phyloP scores from a whole-genome alignment of 2,797 vertebrate genomes.

The Peromyscus eremicus region DNA sequence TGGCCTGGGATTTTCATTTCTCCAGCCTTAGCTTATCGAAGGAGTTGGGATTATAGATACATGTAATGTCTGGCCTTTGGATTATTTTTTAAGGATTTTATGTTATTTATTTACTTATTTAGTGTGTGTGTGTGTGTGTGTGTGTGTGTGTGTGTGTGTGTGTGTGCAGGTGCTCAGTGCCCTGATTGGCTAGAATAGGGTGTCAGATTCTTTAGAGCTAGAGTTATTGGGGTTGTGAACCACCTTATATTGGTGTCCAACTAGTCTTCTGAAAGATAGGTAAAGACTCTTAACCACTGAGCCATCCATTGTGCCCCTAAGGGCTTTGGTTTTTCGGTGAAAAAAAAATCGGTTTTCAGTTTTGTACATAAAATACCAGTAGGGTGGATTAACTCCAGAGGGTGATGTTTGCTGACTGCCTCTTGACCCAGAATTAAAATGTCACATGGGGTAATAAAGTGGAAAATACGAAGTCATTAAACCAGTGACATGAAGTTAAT shows the following conservation, averaged over 20 bases:
- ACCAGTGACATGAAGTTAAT: not conserved
- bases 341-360: not conserved
- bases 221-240: not conserved
- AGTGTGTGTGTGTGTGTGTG: not conserved
- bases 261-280: not conserved
- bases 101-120: too few relatives aligned
- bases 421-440: constrained; percentile 19
- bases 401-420: not conserved
- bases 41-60: not conserved
- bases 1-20: not conserved
- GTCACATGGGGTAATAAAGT: not conserved
- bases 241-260: not conserved
- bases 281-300: not conserved
- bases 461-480: not conserved
- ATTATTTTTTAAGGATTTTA: not conserved
- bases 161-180: not conserved
- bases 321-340: not conserved
- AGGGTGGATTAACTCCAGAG: not conserved
- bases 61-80: not conserved
- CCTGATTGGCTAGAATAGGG: too few relatives aligned
- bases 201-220: not conserved
- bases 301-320: not conserved
- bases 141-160: not conserved
- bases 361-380: not conserved
- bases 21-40: not conserved